phyloP scores from a whole-genome alignment of 2,113 vertebrate species.

The Tamias sibiricus region DNA sequence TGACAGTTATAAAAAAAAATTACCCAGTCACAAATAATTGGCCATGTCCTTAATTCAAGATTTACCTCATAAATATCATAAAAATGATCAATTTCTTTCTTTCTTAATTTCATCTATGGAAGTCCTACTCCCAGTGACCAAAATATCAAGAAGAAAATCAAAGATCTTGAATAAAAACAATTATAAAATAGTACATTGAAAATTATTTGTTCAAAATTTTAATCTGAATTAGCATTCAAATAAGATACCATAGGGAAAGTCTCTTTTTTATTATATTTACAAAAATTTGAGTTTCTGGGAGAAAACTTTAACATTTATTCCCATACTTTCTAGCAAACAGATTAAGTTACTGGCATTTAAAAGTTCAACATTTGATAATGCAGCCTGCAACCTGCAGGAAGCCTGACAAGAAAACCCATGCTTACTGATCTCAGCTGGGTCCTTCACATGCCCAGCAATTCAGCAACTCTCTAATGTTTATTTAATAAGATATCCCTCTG shows the following conservation, averaged over 20 bases:
- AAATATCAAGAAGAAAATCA: neutral
- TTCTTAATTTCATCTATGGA: neutral
- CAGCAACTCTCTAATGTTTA: neutral
- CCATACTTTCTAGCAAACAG: neutral
- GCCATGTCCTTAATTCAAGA: neutral
- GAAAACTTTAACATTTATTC: neutral
- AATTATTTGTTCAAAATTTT: neutral
- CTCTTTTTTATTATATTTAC: neutral
- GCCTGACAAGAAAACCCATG: neutral
- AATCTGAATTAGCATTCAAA: neutral
- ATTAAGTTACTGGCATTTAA: neutral
- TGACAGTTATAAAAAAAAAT: neutral
- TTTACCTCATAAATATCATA: neutral
- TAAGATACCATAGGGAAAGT: neutral
- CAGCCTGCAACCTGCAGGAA: neutral
- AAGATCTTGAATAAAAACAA: neutral
- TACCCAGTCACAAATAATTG: neutral
- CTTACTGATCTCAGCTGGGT: neutral
- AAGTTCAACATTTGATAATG: neutral
- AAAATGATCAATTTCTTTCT: neutral
- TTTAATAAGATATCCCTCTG: neutral
- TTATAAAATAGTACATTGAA: neutral
- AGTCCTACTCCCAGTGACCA: neutral
- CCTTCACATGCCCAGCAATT: neutral
- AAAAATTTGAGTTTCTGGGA: neutral